A percentile compares a stretch with the other conserved stretches of the same genome.
Evolutionary conservation across 2,888 invertebrate species (phyloP).

Genomic region (Aelia acuminata): DNA sequence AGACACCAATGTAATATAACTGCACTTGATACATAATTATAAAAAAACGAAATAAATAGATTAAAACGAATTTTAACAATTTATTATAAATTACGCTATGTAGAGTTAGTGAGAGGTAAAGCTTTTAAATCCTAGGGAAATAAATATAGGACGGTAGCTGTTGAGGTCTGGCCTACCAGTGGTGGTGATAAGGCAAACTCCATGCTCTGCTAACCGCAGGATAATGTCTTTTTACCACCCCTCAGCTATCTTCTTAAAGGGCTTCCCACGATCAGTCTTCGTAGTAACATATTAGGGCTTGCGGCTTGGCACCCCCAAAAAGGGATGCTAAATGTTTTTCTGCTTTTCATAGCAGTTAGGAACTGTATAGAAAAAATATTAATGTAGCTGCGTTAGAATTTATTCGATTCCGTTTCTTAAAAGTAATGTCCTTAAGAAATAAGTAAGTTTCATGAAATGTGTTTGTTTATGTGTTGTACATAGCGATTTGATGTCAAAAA

Average conservation of each 20-base stretch:
- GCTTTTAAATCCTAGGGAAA: conserved; percentile 3
- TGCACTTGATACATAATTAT: too few species aligned
- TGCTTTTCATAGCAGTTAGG: not conserved
- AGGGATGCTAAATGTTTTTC: not conserved
- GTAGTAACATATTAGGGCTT: not conserved
- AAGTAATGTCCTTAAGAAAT: too few species aligned
- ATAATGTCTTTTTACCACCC: not conserved
- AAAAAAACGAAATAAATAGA: too few species aligned
- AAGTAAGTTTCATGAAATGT: too few species aligned
- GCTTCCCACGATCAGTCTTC: conserved; percentile 1
- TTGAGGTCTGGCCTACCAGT: not conserved
- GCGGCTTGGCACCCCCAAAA: not conserved
- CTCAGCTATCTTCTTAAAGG: not conserved
- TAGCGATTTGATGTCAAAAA: too few species aligned
- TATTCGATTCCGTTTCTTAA: too few species aligned
- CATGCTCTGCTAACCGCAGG: not conserved
- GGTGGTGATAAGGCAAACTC: not conserved
- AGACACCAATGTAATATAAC: too few species aligned
- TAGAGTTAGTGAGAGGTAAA: not conserved
- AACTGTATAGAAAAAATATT: too few species aligned
- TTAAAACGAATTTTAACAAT: not conserved
- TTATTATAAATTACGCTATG: not conserved
- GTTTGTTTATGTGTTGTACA: too few species aligned
- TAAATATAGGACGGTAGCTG: not conserved
- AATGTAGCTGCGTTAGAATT: too few species aligned